A percentile compares a stretch with the other conserved stretches of the same genome.
phyloP scores from a whole-genome alignment of 2,113 vertebrate genomes.

The Neotragus moschatus region DNA sequence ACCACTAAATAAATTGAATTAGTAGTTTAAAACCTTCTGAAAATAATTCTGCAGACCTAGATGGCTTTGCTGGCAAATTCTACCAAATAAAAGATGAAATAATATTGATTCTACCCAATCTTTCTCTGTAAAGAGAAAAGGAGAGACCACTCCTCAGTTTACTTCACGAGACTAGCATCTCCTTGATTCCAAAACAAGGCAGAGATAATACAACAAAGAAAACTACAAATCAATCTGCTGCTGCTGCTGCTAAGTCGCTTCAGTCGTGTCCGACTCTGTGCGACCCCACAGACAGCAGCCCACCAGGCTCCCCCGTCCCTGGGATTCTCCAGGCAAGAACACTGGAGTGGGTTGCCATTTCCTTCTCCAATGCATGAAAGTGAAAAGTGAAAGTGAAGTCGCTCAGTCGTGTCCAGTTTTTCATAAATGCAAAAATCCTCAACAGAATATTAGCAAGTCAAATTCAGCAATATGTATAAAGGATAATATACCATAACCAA shows the following conservation, averaged over 20 bases:
- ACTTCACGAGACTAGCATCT: not conserved
- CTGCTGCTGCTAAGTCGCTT: too few relatives aligned
- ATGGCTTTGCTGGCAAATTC: not conserved
- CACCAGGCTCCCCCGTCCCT: too few relatives aligned
- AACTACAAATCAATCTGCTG: not conserved
- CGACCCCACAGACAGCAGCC: too few relatives aligned
- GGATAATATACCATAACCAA: not conserved
- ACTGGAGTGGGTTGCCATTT: too few relatives aligned
- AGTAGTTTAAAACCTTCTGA: not conserved
- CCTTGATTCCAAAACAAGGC: not conserved
- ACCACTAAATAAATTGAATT: not conserved
- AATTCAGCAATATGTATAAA: not conserved
- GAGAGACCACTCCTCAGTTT: not conserved
- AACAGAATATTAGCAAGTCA: not conserved
- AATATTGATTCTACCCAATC: not conserved
- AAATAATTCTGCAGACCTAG: not conserved
- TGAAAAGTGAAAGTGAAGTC: too few relatives aligned
- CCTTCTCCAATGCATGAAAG: too few relatives aligned
- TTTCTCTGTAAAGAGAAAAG: not conserved
- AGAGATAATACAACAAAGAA: not conserved
- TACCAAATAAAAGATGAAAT: not conserved
- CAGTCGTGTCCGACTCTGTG: too few relatives aligned
- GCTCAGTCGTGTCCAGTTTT: not conserved
- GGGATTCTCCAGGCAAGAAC: too few relatives aligned
- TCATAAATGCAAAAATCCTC: not conserved